These are phyloP conservation scores for Rhombomys opimus DNA, from an alignment of 2,113 vertebrate species.

Conservation along the genomic window DNA sequence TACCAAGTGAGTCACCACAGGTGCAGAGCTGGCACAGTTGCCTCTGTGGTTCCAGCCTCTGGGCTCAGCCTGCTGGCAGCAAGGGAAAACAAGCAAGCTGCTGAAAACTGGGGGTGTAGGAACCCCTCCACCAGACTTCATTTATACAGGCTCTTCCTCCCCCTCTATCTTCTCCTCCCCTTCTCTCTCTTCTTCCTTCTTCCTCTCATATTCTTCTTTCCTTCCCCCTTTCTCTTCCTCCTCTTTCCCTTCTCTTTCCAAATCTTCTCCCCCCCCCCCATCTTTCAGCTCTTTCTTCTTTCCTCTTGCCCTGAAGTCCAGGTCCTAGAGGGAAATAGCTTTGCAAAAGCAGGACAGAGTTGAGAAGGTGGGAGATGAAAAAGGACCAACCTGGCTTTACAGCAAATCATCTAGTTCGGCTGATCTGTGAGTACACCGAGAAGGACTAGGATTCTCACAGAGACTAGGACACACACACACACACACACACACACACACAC, in stretches of 20 bases:
- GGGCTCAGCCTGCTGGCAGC: rapidly evolving
- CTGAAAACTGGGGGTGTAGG: background rate
- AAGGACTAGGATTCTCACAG: background rate
- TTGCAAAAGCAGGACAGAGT: background rate
- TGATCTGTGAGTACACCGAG: background rate
- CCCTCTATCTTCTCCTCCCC: too few species aligned
- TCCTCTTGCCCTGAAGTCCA: background rate
- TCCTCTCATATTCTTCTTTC: background rate
- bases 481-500: background rate
- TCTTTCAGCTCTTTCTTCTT: background rate
- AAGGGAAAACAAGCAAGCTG: background rate
- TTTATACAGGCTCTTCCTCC: background rate
- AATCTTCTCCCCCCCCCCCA: background rate
- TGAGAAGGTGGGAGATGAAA: background rate
- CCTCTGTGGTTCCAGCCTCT: background rate
- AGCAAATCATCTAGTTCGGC: background rate
- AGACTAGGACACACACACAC: background rate
- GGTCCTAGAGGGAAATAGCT: background rate
- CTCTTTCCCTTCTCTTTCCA: background rate
- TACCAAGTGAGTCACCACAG: background rate
- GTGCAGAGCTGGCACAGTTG: background rate
- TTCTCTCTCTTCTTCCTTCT: background rate
- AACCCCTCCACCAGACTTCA: background rate
- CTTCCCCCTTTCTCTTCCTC: background rate
- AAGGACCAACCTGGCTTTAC: background rate